Conservation (phyloP, 2,113 vertebrate species). For the Phalacrocorax aristotelis region DNA sequence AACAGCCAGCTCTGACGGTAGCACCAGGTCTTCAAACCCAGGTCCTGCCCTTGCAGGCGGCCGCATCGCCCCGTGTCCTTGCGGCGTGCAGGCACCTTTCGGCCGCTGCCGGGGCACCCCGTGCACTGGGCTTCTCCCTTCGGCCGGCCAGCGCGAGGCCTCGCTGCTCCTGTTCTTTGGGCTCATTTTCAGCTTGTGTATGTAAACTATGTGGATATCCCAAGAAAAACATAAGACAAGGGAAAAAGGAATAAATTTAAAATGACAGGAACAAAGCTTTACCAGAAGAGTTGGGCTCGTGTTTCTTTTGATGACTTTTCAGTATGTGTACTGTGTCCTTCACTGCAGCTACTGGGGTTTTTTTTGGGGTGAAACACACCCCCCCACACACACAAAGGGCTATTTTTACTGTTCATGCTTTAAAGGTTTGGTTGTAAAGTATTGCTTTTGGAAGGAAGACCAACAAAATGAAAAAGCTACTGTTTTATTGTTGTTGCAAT, state of each 20-base stretch:
- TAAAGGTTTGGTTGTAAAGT: conserved; percentile 35
- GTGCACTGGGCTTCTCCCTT: neutral
- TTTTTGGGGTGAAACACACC: conserved; percentile 14
- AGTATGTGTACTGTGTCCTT: conserved; percentile 53
- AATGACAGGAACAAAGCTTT: conserved; percentile 56
- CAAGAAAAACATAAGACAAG: conserved; percentile 44
- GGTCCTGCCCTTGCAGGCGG: neutral
- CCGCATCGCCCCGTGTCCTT: rapidly evolving
- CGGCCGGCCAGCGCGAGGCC: rapidly evolving
- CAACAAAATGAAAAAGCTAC: conserved; percentile 30
- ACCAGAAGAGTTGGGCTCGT: conserved; percentile 55
- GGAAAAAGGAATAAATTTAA: conserved; percentile 50
- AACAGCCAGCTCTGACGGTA: neutral
- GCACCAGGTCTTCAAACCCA: neutral
- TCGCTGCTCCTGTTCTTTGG: neutral
- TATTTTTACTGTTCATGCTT: conserved; percentile 26
- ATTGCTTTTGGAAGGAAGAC: conserved; percentile 42
- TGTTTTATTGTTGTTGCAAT: conserved; percentile 13
- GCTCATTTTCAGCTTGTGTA: neutral
- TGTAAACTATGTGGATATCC: conserved; percentile 24
- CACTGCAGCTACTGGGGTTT: neutral
- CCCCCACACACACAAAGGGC: neutral
- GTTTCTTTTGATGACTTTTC: conserved; percentile 70
- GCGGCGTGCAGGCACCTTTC: neutral
- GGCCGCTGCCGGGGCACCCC: neutral